Conservation (phyloP, 2,113 vertebrate genomes). For the Daubentonia madagascariensis region DNA sequence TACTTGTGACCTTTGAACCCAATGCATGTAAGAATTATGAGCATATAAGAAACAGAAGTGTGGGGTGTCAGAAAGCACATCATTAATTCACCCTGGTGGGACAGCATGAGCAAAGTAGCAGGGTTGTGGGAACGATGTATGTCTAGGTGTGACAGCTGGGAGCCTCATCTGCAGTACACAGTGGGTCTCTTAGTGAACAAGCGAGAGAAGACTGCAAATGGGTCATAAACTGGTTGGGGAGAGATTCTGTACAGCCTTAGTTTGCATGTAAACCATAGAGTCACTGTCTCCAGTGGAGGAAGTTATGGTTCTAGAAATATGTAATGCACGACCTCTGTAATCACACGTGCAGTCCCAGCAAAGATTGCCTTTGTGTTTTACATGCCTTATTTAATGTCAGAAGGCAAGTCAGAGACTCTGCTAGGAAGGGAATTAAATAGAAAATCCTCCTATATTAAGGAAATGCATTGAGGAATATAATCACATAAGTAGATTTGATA, state of each 20-base stretch:
- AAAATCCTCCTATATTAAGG: background rate
- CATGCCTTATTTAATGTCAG: background rate
- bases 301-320: background rate
- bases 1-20: background rate
- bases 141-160: too few species aligned
- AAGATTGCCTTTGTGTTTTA: background rate
- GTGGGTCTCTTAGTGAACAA: background rate
- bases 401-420: background rate
- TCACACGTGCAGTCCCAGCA: too few species aligned
- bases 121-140: background rate
- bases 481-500: background rate
- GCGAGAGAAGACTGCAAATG: background rate
- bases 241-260: background rate
- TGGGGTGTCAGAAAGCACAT: background rate
- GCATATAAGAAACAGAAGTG: background rate
- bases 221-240: background rate
- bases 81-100: background rate
- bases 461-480: background rate
- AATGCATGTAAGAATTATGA: background rate
- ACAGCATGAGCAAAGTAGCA: background rate
- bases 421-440: background rate
- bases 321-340: background rate
- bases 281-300: background rate
- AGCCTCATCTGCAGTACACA: background rate
- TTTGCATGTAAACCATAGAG: background rate